Percentiles rank a stretch among this genome's conserved stretches.
Conservation (phyloP, 2,888 invertebrate species). For the Eilema caniola region DNA sequence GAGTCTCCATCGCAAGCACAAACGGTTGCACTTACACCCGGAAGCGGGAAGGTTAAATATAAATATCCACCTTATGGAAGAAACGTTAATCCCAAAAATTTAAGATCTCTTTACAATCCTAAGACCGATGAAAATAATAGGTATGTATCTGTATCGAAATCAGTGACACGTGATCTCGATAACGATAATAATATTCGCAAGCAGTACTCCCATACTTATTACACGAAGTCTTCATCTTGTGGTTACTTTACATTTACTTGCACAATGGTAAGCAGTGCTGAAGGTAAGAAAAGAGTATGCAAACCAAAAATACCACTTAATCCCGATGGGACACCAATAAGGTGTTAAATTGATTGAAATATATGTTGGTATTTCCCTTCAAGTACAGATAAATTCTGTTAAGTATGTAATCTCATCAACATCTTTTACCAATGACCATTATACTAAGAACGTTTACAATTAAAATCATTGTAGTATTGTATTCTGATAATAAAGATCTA, state of each 20-base stretch:
- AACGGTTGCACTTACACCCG: slow-evolving; percentile 86
- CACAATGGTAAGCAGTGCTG: slow-evolving; percentile 92
- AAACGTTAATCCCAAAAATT: slow-evolving; percentile 71
- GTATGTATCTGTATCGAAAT: slow-evolving; percentile 93
- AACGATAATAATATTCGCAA: slow-evolving; percentile 89
- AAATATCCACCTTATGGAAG: slow-evolving; percentile 65
- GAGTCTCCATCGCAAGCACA: slow-evolving; percentile 90
- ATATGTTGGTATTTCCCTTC: slow-evolving; percentile 3
- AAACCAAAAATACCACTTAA: slow-evolving; percentile 93
- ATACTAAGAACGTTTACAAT: not conserved
- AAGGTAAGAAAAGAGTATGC: slow-evolving; percentile 93
- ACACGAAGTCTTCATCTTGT: slow-evolving; percentile 95
- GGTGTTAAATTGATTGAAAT: slow-evolving; percentile 72
- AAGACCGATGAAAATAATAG: slow-evolving; percentile 86
- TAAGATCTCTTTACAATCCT: slow-evolving; percentile 70
- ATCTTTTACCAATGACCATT: not conserved
- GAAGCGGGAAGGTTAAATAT: slow-evolving; percentile 79
- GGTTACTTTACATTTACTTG: slow-evolving; percentile 96
- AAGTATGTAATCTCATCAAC: not conserved
- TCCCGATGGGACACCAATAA: slow-evolving; percentile 91
- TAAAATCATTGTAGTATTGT: slow-evolving; percentile 11
- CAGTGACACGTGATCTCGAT: slow-evolving; percentile 91
- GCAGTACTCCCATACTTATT: slow-evolving; percentile 92
- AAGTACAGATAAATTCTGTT: not conserved
- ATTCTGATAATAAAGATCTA: not conserved